Base-by-base conservation (phyloP, 30 jellyfish, hydroid and myxozoan species). In the Catostylus mosaicus region DNA sequence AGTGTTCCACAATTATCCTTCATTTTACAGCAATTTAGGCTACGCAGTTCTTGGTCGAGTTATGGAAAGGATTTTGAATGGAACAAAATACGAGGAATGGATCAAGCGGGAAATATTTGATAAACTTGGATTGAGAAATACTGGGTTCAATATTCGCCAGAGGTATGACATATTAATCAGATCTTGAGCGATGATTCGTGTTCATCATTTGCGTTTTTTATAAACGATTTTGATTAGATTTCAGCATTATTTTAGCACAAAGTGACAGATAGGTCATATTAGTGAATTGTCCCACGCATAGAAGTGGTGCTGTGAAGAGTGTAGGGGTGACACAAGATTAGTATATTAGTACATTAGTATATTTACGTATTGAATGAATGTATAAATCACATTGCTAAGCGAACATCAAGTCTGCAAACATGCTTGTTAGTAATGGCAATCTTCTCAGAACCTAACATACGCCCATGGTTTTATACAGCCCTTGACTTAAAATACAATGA, bases 1-100 rank as follows among this genome's bases (percentile, higher is more conserved):
- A 40, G 11, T 40, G 14, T 5, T 40, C 14, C n/a, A n/a, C 54
- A 14, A 40, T 7, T 40, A 20, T 52, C 19, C 30, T 20, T 7
- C 29, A 7, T 52, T 20, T 10, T 52, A 3, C 67, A 92, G 99
- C 86, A 93, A 93, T 67, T 56, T 93, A 57, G 99, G 89, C 23
- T 78, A 62, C 56, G 95, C 91, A 0, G 60, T 93, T 60, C 97
- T 93, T 6, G 99, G 99, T 29, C 88, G 94, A 14, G 79, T 73
- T 2, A 37, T 93, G 80, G 98, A 62, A 66, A 80, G 60, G 16
- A 34, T 68, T 16, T 5, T 84, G 43, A 84, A 84, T 50, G 68
- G 61, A 34, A 75, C 88, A 0, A 69, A 45, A 6, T 85, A 72
- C 38, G 96, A 86, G 66, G 63, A 56, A 19, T 81, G 96, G 98